A percentile compares a stretch with the other conserved stretches of the same genome.
phyloP scores from a whole-genome alignment of 2,797 vertebrate genomes.

The Gallinago solitaria region DNA sequence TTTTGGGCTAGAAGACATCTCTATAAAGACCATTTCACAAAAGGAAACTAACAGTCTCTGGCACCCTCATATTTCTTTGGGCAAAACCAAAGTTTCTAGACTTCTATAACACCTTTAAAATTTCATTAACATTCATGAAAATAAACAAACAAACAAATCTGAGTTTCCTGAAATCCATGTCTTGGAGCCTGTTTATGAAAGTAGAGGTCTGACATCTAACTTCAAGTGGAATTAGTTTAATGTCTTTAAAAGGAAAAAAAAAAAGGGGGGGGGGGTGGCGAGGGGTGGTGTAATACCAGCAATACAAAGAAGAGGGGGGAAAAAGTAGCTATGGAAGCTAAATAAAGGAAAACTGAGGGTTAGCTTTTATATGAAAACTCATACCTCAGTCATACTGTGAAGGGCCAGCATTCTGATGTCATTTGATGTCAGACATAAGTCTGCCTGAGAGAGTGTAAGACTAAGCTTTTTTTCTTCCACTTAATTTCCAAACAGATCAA shows the following conservation, averaged over 20 bases:
- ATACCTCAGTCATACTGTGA: not conserved
- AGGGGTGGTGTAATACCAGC: not conserved
- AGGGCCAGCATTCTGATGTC: not conserved
- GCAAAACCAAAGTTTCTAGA: not conserved
- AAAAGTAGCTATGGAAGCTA: not conserved
- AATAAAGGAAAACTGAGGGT: not conserved
- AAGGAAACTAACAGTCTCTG: not conserved
- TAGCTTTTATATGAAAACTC: not conserved
- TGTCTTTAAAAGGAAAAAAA: not conserved
- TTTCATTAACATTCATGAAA: not conserved
- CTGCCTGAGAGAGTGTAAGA: not conserved
- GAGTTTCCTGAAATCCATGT: not conserved
- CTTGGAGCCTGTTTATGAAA: not conserved
- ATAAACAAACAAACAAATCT: not conserved
- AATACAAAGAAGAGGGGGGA: accelerated
- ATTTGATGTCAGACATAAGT: not conserved
- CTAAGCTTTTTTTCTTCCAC: not conserved
- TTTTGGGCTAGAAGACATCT: not conserved
- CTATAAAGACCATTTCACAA: not conserved
- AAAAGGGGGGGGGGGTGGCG: accelerated
- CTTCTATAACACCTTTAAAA: not conserved
- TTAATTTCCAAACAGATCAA: not conserved
- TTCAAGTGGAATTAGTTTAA: not conserved
- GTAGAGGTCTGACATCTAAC: not conserved
- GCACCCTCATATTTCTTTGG: not conserved